Percentiles rank a stretch among this genome's conserved stretches.
Conservation (phyloP, 2,888 invertebrate species). For the Aspidapion aeneum region DNA sequence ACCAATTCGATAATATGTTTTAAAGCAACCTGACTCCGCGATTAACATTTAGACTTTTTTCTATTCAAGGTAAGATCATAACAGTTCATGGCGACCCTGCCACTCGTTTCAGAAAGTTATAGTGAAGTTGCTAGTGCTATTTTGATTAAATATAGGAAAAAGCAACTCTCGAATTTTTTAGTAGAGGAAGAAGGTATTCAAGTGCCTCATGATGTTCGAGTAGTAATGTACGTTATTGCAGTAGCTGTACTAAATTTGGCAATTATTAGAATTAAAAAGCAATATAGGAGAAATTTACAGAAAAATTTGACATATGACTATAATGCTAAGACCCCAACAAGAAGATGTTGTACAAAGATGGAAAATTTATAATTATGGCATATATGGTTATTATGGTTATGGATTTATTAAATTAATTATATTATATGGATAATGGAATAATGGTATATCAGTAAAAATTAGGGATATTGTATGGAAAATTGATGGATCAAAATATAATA, state of each 20-base stretch:
- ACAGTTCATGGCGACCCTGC: not conserved
- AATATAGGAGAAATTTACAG: not conserved
- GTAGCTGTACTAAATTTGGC: not conserved
- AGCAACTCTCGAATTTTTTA: not conserved
- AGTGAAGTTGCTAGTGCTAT: not conserved
- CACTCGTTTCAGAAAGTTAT: not conserved
- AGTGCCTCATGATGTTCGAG: not conserved
- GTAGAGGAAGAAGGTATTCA: not conserved
- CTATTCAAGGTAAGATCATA: not conserved
- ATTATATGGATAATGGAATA: no score
- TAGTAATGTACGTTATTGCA: not conserved
- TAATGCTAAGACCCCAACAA: no score
- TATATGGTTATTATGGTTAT: no score
- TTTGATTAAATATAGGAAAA: not conserved
- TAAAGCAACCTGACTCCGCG: no score
- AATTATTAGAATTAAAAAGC: not conserved
- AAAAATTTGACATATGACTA: not conserved
- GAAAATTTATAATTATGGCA: no score
- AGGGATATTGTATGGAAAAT: not conserved
- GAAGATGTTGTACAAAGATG: no score
- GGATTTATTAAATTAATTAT: no score
- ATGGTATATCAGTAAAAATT: not conserved
- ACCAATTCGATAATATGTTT: no score
- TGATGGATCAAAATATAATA: not conserved
- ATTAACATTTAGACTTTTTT: not conserved